Percentiles rank a stretch among this genome's conserved stretches.
Conservation (phyloP, 2,113 vertebrate genomes). For the Sterna hirundo region DNA sequence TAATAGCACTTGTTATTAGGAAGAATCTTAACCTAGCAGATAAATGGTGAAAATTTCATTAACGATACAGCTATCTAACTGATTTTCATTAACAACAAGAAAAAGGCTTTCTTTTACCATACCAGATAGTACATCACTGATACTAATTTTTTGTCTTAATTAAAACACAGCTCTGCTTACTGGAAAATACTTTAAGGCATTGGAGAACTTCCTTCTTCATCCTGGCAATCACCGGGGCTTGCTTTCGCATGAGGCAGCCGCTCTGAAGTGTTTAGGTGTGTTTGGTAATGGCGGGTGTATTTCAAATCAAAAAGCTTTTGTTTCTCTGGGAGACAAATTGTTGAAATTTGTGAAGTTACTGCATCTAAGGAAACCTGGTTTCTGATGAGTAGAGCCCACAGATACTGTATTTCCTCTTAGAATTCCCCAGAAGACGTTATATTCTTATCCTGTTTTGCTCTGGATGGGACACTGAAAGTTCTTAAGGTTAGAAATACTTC, state of each 20-base stretch:
- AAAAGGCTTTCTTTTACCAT: not conserved
- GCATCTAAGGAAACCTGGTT: not conserved
- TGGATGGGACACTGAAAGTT: not conserved
- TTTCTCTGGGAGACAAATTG: not conserved
- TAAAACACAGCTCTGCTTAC: not conserved
- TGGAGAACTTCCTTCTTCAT: not conserved
- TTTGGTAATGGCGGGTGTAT: not conserved
- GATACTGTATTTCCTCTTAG: not conserved
- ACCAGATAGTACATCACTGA: not conserved
- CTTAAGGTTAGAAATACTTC: not conserved
- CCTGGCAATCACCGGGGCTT: not conserved
- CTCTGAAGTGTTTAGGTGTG: not conserved
- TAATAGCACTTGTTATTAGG: not conserved
- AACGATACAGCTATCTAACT: not conserved
- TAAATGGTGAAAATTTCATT: not conserved
- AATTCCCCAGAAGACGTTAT: not conserved
- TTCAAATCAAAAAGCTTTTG: not conserved
- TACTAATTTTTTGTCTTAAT: not conserved
- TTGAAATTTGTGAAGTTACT: not conserved
- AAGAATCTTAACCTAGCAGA: not conserved
- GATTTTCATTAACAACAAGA: not conserved
- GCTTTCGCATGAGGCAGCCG: not conserved
- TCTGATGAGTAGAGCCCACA: not conserved
- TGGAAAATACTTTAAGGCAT: not conserved
- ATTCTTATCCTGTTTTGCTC: not conserved